Evolutionary conservation across 2,888 invertebrate species (phyloP), one percentile per base, ranked within the genome.

Genomic region (Campoplex capitator): DNA sequence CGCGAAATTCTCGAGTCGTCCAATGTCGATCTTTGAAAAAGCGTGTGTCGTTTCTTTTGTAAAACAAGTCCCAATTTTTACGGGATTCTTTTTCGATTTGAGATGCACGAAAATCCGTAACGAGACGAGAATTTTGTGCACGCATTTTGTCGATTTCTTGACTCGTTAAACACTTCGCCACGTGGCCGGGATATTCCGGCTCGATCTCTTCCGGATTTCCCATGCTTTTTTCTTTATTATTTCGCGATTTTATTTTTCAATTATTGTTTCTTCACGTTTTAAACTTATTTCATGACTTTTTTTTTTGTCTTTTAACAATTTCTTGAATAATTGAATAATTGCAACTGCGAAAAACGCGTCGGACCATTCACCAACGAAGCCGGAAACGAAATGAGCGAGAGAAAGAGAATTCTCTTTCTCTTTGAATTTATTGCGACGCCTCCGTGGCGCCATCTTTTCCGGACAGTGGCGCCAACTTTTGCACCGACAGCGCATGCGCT

Each of bases 11-110:
- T 92, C 98, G 96, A 86, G 97, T 97, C 1, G 99, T 99, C 99
- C 99, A 99, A 93, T 98, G 98, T 23, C 99, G 96, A 94, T 99
- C 98, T 94, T 98, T 98, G 93, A 99, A 99, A 94, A 99, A 99
- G 91, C 97, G 96, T 0, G 97, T 98, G 91, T 98, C 97, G 93
- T 99, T 99, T 85, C 99, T 95, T 94, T 99, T 99, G 94, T 99
- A 99, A 94, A 99, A 99, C 78, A 98, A 95, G 94, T 99, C 99
- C 99, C 99, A 99, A 93, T 99, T 96, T 87, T 97, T 97, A 92
- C 97, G 97, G 0, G 98, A 98, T 91, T 99, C 97, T 70, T 95
- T 95, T 93, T 99, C 99, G 3, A 99, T 94, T 93, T 97, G 96
- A 2, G 95, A 95, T 2, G 98, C 98, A 93, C 97, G 97, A 90